These are phyloP conservation scores for Chaetura pelagica DNA, from an alignment of 2,113 vertebrate genomes.

Conservation along the genomic window DNA sequence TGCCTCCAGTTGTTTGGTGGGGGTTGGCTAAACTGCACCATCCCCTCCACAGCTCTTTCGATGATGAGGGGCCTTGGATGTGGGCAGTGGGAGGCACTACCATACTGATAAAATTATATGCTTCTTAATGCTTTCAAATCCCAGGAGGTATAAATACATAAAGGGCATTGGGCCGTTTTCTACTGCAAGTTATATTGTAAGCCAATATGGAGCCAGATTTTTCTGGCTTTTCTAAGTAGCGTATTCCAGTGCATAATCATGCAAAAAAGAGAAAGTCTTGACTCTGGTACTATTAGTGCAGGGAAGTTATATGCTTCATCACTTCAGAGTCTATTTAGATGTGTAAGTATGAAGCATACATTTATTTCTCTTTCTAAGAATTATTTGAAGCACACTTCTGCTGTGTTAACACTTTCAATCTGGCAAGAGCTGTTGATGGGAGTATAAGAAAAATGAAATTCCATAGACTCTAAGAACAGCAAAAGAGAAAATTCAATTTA, in stretches of 20 bases:
- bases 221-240: not conserved
- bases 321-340: not conserved
- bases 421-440: not conserved
- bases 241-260: not conserved
- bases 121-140: not conserved
- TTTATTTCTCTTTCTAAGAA: not conserved
- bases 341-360: not conserved
- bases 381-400: not conserved
- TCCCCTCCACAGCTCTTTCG: not conserved
- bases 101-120: not conserved
- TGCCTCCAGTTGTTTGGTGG: no score
- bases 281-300: not conserved
- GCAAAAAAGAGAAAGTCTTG: not conserved
- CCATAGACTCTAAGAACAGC: not conserved
- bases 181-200: not conserved
- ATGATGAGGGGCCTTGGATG: rapidly evolving
- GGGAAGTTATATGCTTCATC: not conserved
- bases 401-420: not conserved
- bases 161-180: not conserved
- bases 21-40: not conserved
- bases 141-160: not conserved
- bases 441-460: not conserved
- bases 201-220: not conserved
- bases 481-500: not conserved
- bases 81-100: not conserved